A percentile compares a stretch with the other conserved stretches of the same genome.
Evolutionary conservation across 1,140 invertebrate species (phyloP).

Genomic region (Pteromalus puparum): DNA sequence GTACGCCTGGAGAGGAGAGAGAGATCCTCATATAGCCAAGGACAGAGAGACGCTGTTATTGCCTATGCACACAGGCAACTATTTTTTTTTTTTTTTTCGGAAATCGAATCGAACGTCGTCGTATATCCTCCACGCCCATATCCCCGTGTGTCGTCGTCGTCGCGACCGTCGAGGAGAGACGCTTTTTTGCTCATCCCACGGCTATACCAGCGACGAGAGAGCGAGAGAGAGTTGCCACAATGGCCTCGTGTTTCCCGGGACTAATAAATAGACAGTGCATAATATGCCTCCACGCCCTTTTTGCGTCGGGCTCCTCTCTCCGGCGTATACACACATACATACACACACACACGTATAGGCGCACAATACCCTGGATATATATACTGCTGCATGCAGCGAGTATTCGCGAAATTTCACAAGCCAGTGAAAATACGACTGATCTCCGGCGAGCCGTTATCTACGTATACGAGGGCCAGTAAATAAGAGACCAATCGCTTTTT

Average conservation of each 20-base stretch:
- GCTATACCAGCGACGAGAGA: background rate
- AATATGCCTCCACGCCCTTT: slow-evolving; percentile 45
- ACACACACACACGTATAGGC: background rate
- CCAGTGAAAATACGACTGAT: slow-evolving; percentile 36
- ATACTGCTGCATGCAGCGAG: background rate
- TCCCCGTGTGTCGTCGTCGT: background rate
- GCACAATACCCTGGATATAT: background rate
- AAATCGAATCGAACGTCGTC: background rate
- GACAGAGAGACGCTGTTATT: background rate
- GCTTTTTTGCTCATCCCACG: background rate
- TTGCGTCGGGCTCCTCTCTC: slow-evolving; percentile 14
- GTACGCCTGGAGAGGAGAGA: background rate
- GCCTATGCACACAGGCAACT: background rate
- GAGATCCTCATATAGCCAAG: background rate
- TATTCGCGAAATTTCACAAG: slow-evolving; percentile 7
- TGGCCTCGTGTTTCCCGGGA: slow-evolving; percentile 16
- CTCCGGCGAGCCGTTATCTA: slow-evolving; percentile 23
- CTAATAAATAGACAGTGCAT: slow-evolving; percentile 42
- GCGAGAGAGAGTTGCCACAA: background rate
- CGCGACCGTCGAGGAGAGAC: background rate
- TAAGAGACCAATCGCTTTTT: slow-evolving; percentile 32
- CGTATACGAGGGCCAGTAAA: slow-evolving; percentile 26
- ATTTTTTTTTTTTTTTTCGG: no score
- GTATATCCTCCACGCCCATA: background rate
- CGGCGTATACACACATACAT: background rate